Conservation (phyloP, 2,888 invertebrate species). For the Pterostichus niger region DNA sequence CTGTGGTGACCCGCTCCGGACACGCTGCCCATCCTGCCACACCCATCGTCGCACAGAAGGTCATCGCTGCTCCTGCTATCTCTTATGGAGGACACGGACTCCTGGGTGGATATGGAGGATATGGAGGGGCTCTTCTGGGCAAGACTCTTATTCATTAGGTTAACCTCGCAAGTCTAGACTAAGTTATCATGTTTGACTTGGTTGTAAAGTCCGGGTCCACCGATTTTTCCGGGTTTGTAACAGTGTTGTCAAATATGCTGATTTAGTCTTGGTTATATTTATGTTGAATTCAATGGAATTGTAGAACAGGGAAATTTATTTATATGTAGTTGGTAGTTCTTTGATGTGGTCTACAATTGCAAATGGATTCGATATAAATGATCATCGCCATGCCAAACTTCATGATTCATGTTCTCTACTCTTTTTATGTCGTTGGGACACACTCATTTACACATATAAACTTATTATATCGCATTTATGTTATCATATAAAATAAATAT, state of each 20-base stretch:
- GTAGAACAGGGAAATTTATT: slow-evolving; percentile 57
- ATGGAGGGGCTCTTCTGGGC: not conserved
- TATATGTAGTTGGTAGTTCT: slow-evolving; percentile 61
- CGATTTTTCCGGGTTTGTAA: not conserved
- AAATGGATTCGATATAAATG: slow-evolving; percentile 67
- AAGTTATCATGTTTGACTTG: not conserved
- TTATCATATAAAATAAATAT: slow-evolving; percentile 57
- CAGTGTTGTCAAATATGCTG: slow-evolving; percentile 12
- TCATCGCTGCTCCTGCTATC: slow-evolving; percentile 71
- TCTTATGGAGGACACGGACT: slow-evolving; percentile 67
- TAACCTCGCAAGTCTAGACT: not conserved
- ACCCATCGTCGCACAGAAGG: slow-evolving; percentile 72
- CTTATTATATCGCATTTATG: slow-evolving; percentile 56
- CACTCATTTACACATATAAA: slow-evolving; percentile 40
- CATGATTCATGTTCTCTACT: slow-evolving; percentile 68
- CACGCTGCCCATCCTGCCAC: slow-evolving; percentile 80
- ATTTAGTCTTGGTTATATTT: slow-evolving; percentile 48
- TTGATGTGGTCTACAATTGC: slow-evolving; percentile 63
- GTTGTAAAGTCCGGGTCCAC: slow-evolving; percentile 16
- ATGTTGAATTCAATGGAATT: slow-evolving; percentile 51
- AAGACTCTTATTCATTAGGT: slow-evolving; percentile 9
- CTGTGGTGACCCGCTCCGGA: slow-evolving; percentile 76
- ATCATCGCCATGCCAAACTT: slow-evolving; percentile 72
- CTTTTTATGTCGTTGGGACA: slow-evolving; percentile 19
- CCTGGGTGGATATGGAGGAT: slow-evolving; percentile 21